Conservation (phyloP, 2,797 vertebrate genomes). For the Syncerus caffer region DNA sequence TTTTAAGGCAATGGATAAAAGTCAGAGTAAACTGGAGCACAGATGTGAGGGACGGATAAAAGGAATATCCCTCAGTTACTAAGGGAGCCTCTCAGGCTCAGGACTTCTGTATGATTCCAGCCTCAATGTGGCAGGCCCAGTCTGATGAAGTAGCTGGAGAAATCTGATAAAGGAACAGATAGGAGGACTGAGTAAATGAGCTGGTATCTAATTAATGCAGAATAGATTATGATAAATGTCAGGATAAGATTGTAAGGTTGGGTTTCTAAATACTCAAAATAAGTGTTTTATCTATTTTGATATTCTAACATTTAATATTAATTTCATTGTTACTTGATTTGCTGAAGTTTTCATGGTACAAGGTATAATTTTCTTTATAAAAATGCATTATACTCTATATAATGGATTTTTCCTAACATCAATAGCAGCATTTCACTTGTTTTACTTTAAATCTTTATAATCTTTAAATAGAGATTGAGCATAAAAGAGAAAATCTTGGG, state of each 20-base stretch:
- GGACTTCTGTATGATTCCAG: background rate
- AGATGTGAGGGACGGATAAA: background rate
- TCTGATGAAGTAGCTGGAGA: background rate
- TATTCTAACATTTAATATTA: background rate
- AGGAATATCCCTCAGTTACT: background rate
- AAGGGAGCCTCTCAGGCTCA: background rate
- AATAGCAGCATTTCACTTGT: background rate
- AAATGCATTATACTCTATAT: background rate
- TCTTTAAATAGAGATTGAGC: constrained; percentile 12
- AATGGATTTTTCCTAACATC: background rate
- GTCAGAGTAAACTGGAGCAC: background rate
- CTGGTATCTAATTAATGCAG: background rate
- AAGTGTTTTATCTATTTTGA: background rate
- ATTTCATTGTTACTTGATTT: constrained; percentile 38
- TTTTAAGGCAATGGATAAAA: constrained; percentile 29
- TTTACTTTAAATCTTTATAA: constrained; percentile 21
- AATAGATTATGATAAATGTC: background rate
- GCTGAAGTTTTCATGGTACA: background rate
- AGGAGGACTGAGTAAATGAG: background rate
- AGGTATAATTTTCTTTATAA: background rate
- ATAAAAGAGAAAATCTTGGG: constrained; percentile 13
- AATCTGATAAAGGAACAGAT: background rate
- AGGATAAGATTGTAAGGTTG: background rate
- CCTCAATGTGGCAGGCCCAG: background rate
- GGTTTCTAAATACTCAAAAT: background rate